Base-by-base conservation (phyloP, 2,888 invertebrate species). In the Creontiades dilutus region DNA sequence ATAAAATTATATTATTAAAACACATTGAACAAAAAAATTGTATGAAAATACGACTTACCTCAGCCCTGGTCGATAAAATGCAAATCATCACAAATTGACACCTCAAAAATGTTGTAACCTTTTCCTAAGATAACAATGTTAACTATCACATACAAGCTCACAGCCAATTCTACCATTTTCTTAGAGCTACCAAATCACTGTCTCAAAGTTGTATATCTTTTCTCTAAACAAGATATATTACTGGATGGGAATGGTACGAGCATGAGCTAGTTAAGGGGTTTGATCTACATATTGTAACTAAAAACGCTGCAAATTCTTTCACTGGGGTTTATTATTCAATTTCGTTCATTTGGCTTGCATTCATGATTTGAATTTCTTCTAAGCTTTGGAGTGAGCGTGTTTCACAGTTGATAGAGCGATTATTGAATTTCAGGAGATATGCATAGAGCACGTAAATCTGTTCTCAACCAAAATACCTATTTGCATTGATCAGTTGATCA, bases 121-220 rank as follows among this genome's bases (percentile, higher is more conserved):
- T 27, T 16, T 75, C 75, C 75, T 75, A 75, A 75, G 75, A 75
- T 75, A 75, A 75, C 75, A 75, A 16, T 75, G 75, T 16, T 75
- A 75, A 16, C 75, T 75, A 75, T 75, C 75, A 14, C 75, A 75
- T 11, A 75, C 7, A 75, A 7, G 75, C 14, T 48, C 48, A 75
- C 75, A 75, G 75, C 75, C 75, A 75, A 75, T 75, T 75, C 75
- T 11, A 75, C 75, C 75, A 75, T 48, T 48, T 48, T 48, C 48
- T 11, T 7, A 48, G 48, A 48, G 48, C 48, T 48, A 48, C 48
- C 48, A 16, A 75, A 75, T 75, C 27, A 75, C 11, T 75, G 75
- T 7, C 75, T 75, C 75, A 75, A 75, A 75, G 75, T 75, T 7
- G 75, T 75, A 48, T 80, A 80, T 80, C 80, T 27, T 80, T 80